phyloP scores from a whole-genome alignment of 2,113 vertebrate species.

The Melanocharis versteri region DNA sequence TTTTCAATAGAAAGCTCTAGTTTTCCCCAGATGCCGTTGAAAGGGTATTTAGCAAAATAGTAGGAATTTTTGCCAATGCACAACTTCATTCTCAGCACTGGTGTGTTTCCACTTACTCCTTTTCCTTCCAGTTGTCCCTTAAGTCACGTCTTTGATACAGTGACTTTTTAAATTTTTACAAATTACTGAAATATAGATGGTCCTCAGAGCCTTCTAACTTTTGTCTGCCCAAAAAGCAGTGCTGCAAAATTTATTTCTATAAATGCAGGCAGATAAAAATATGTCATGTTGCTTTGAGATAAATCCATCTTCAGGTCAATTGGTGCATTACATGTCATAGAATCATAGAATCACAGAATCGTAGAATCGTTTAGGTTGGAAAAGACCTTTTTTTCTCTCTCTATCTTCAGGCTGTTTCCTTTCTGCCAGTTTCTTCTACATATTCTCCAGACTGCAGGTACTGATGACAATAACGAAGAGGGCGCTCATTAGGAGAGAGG shows the following conservation, averaged over 20 bases:
- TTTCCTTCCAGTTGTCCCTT: background rate
- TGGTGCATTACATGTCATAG: background rate
- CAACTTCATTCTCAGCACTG: background rate
- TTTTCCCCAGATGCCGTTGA: background rate
- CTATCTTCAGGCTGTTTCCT: background rate
- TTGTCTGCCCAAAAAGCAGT: background rate
- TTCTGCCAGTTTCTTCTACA: background rate
- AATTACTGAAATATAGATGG: background rate
- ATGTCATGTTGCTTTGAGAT: background rate
- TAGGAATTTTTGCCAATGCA: background rate
- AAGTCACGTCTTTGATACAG: background rate
- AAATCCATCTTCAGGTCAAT: background rate
- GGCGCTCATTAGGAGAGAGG: background rate
- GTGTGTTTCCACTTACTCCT: background rate
- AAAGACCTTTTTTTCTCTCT: background rate
- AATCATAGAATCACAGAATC: background rate
- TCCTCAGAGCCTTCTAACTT: background rate
- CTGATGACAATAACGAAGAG: background rate
- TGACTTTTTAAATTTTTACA: background rate
- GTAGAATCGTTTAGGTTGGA: background rate
- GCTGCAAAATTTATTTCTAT: background rate
- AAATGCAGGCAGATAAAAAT: background rate
- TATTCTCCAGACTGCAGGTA: background rate
- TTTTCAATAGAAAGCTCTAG: background rate
- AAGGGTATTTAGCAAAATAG: background rate